phyloP scores from a whole-genome alignment of 2,797 vertebrate species.

The Petrocephalus sullivani region DNA sequence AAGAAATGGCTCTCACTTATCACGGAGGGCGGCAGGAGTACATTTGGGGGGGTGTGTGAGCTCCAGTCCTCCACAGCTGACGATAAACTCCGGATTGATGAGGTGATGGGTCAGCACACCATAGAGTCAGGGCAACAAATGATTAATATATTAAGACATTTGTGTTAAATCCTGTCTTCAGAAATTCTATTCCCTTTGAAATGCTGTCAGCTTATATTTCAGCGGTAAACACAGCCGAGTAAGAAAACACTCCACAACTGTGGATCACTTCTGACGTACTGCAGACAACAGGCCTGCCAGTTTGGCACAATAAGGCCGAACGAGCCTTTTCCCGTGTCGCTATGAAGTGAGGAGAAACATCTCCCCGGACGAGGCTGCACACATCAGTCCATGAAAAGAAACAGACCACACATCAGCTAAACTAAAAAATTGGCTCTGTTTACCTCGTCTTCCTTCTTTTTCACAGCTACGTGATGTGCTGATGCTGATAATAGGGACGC shows the following conservation, averaged over 20 bases:
- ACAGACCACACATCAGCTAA: not conserved
- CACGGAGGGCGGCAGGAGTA: not conserved
- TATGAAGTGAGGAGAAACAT: not conserved
- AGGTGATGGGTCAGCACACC: not conserved
- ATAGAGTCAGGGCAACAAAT: not conserved
- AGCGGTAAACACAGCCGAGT: not conserved
- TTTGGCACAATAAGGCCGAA: not conserved
- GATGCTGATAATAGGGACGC: not conserved
- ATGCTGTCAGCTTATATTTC: not conserved
- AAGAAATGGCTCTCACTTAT: not conserved
- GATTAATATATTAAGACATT: not conserved
- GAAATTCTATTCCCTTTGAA: not conserved
- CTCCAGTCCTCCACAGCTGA: not conserved
- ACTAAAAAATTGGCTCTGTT: not conserved
- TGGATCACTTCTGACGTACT: not conserved
- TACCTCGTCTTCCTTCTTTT: not conserved
- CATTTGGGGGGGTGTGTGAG: not conserved
- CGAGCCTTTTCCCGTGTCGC: not conserved
- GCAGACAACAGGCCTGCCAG: not conserved
- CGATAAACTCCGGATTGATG: not conserved
- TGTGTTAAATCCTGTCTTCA: not conserved
- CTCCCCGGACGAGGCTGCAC: not conserved
- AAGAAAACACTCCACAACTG: not conserved
- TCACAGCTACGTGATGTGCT: not conserved
- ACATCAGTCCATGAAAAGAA: not conserved